Conservation (phyloP, 2,888 invertebrate species). For the Pseudococcus longispinus region DNA sequence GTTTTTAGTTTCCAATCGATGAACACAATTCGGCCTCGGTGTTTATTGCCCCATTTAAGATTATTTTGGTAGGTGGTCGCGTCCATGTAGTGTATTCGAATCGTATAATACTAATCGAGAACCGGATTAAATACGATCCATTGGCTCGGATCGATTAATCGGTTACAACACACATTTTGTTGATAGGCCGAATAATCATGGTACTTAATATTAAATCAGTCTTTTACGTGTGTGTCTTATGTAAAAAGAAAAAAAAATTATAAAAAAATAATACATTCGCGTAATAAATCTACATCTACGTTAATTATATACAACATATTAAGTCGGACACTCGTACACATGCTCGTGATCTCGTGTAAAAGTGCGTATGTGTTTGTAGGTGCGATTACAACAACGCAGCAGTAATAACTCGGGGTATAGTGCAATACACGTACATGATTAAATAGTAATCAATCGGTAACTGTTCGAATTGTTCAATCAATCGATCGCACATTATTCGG, state of each 20-base stretch:
- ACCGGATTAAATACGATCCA: background rate
- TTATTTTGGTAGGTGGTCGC: background rate
- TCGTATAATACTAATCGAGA: background rate
- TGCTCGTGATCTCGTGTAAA: background rate
- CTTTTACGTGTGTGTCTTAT: background rate
- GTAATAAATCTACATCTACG: background rate
- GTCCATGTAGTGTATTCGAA: background rate
- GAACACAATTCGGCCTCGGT: background rate
- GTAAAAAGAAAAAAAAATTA: background rate
- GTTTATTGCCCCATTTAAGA: background rate
- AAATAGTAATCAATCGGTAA: background rate
- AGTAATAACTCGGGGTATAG: background rate
- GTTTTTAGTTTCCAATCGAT: background rate
- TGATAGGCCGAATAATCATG: conserved; percentile 6
- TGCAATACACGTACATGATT: conserved; percentile 11
- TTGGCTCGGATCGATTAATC: conserved; percentile 1
- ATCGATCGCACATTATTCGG: background rate
- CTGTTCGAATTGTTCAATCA: conserved; percentile 3
- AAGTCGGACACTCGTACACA: background rate
- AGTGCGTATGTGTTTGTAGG: background rate
- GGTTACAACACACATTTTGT: background rate
- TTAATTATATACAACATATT: background rate
- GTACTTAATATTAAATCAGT: conserved; percentile 16
- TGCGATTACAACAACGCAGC: background rate
- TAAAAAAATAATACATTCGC: background rate